Base-by-base conservation (phyloP, 2,888 invertebrate genomes). In the Elgonia sp. region DNA sequence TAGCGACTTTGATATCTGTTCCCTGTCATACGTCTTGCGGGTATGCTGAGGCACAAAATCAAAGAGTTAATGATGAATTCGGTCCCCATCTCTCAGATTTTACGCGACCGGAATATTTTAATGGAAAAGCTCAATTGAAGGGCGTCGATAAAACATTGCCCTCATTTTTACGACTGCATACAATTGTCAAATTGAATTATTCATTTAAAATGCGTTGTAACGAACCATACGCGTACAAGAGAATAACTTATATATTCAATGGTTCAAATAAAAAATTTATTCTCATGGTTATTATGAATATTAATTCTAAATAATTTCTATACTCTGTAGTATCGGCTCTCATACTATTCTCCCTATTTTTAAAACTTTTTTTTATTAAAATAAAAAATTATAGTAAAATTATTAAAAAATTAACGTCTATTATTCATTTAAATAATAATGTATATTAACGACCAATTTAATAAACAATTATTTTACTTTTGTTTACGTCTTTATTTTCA, bases 1-100 rank as follows among this genome's bases (percentile, higher is more conserved):
- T 93, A 93, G 92, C 91, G 92, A 93, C 93, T 93, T 93, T 94
- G 94, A 94, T 93, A 93, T 92, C 92, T 92, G 92, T 92, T 93
- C 93, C 92, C 91, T 91, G 89, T 89, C 90, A 90, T 89, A 88
- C 90, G 79, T 91, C 89, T 89, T 89, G 83, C 76, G 86, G 81
- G 81, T 90, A 82, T 72, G 84, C 81, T 57, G 73, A 79, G 83
- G 89, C 91, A 92, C 91, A 92, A 93, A 93, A 93, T 93, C 93
- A 93, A 93, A 93, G 92, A 92, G 92, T 92, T 91, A 92, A 91
- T 92, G 90, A 91, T 91, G 90, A 89, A 89, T 91, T 90, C 90
- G 81, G 72, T 84, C 88, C 90, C 89, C 88, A 87, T 91, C 89
- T 90, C 89, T 91, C 89, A 87, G 89, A 83, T 81, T 89, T 87